Evolutionary conservation across 2,113 vertebrate genomes (phyloP).

Genomic region (Gobius niger): DNA sequence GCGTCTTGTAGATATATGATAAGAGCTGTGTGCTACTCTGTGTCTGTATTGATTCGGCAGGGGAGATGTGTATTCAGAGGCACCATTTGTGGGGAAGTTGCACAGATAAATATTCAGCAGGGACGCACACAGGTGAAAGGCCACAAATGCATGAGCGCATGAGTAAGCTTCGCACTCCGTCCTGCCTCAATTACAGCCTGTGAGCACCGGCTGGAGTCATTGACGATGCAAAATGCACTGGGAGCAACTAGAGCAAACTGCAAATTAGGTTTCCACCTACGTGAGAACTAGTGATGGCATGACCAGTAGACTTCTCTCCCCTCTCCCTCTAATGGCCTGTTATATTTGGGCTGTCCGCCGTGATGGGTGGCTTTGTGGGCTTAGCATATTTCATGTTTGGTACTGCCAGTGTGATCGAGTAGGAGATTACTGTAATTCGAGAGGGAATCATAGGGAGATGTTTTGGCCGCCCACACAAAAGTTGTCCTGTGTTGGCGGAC

Average conservation of each 20-base stretch:
- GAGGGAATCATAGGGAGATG: conserved; percentile 3
- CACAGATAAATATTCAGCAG: conserved; percentile 74
- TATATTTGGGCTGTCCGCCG: conserved; percentile 35
- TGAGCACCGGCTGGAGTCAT: conserved; percentile 73
- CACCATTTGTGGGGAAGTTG: conserved; percentile 45
- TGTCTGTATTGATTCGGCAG: conserved; percentile 26
- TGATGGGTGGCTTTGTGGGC: conserved; percentile 15
- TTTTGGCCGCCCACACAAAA: conserved; percentile 15
- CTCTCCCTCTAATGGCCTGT: conserved; percentile 31
- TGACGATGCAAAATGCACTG: conserved; percentile 61
- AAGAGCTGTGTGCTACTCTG: conserved; percentile 5
- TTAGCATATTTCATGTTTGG: conserved; percentile 6
- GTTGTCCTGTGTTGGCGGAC: conserved; percentile 8
- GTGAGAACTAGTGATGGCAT: conserved; percentile 50
- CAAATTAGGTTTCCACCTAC: conserved; percentile 68
- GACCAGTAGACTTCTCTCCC: conserved; percentile 34
- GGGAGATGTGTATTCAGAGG: conserved; percentile 36
- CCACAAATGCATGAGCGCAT: conserved; percentile 61
- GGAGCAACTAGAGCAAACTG: conserved; percentile 57
- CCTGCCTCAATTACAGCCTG: conserved; percentile 74
- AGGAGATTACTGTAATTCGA: conserved; percentile 16
- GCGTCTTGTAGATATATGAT: neutral
- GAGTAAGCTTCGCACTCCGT: conserved; percentile 73
- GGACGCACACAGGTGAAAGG: conserved; percentile 70
- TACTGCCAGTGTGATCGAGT: conserved; percentile 7